Percentiles rank a stretch among this genome's conserved stretches.
phyloP scores from a whole-genome alignment of 2,113 vertebrate species.

The Sapayoa aenigma region DNA sequence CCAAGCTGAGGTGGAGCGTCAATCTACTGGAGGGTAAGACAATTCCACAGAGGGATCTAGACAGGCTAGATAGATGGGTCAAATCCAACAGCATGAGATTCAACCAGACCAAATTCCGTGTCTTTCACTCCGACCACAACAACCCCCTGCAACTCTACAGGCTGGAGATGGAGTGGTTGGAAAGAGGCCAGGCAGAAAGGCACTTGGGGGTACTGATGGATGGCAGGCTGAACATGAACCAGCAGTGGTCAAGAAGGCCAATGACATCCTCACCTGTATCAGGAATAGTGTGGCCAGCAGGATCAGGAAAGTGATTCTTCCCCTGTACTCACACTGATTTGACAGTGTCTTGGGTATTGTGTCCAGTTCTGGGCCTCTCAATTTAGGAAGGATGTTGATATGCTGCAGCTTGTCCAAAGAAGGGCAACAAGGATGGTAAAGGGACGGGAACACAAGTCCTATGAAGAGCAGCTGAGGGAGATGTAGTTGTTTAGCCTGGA shows the following conservation, averaged over 20 bases:
- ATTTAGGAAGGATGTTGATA: background rate
- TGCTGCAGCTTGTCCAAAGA: background rate
- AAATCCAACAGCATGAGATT: no score
- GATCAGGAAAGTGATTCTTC: background rate
- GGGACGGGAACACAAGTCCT: background rate
- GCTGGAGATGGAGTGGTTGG: no score
- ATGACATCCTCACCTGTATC: background rate
- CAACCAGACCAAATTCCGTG: no score
- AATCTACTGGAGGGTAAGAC: no score
- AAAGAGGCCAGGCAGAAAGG: no score
- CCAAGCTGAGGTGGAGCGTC: no score
- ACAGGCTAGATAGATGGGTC: no score
- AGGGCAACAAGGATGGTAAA: background rate
- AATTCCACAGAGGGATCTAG: no score
- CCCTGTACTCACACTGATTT: fast-evolving
- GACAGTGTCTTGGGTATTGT: background rate
- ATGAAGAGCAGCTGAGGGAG: background rate
- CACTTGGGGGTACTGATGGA: no score
- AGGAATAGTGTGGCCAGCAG: background rate
- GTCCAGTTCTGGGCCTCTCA: background rate
- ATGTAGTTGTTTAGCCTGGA: background rate
- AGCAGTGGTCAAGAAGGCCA: background rate
- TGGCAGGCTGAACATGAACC: background rate
- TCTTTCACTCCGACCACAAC: no score
- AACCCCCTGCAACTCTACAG: no score